These are phyloP conservation scores for Aphidius gifuensis DNA, from an alignment of 1,140 invertebrate species.

Conservation along the genomic window DNA sequence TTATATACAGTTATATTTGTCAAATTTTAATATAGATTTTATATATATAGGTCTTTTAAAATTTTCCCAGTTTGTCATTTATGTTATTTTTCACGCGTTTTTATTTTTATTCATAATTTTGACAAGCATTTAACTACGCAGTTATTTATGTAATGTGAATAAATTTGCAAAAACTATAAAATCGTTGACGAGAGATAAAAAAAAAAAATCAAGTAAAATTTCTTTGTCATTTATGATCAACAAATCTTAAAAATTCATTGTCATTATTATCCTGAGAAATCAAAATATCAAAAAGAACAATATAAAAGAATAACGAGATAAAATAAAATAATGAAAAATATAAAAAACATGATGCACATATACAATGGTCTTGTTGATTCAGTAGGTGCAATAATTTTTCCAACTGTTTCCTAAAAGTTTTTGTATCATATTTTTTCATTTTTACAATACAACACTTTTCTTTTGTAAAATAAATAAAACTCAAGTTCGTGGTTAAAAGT, in stretches of 20 bases:
- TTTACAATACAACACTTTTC: too few species aligned
- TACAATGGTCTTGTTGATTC: slow-evolving; percentile 12
- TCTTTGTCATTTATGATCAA: slow-evolving; percentile 8
- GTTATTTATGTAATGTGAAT: slow-evolving; percentile 4
- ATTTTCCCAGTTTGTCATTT: slow-evolving; percentile 41
- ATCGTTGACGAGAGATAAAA: too few species aligned
- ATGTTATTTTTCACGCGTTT: slow-evolving; percentile 1
- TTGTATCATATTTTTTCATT: slow-evolving; percentile 8
- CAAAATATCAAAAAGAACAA: slow-evolving; percentile 7
- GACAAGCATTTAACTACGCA: slow-evolving; percentile 20
- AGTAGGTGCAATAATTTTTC: slow-evolving; percentile 1
- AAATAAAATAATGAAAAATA: not conserved
- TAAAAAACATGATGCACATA: not conserved
- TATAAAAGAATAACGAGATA: not conserved
- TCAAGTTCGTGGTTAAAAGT: too few species aligned
- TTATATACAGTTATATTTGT: not conserved
- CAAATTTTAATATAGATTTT: slow-evolving; percentile 14
- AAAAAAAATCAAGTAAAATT: too few species aligned
- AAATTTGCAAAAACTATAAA: not conserved
- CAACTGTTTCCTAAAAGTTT: slow-evolving; percentile 1
- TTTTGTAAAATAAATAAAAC: too few species aligned
- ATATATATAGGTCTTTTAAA: not conserved
- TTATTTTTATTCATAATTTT: slow-evolving; percentile 8
- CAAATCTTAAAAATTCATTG: slow-evolving; percentile 7
- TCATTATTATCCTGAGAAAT: slow-evolving; percentile 11